phyloP scores from a whole-genome alignment of 2,113 vertebrate species.

The Cichladusa arquata region DNA sequence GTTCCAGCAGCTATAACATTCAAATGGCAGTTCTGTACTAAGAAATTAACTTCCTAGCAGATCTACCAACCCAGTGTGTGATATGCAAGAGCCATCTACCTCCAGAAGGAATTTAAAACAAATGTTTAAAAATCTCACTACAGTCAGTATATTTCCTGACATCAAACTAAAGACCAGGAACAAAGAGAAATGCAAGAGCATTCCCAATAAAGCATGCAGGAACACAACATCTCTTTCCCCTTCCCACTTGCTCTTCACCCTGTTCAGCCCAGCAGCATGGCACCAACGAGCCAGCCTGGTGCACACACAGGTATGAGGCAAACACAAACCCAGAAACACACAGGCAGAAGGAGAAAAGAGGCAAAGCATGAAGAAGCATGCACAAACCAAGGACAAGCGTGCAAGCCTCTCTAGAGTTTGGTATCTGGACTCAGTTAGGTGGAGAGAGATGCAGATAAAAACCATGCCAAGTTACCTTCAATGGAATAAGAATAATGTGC shows the following conservation, averaged over 20 bases:
- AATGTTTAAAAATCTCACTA: background rate
- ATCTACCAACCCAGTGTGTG: background rate
- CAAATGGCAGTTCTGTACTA: background rate
- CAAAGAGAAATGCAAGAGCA: slow-evolving; percentile 26
- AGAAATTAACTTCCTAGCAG: background rate
- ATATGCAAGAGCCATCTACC: background rate
- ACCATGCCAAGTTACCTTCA: slow-evolving; percentile 91
- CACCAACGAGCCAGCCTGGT: slow-evolving; percentile 40
- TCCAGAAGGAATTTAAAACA: background rate
- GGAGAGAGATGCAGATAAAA: slow-evolving; percentile 71
- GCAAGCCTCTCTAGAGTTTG: slow-evolving; percentile 38
- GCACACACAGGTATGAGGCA: background rate
- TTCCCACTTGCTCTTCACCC: background rate
- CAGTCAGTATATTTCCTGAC: background rate
- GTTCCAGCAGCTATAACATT: background rate
- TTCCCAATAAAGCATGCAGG: slow-evolving; percentile 52
- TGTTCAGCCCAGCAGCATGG: slow-evolving; percentile 45
- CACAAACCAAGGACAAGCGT: slow-evolving; percentile 63
- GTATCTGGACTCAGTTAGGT: slow-evolving; percentile 30
- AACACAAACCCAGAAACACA: background rate
- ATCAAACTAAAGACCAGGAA: background rate
- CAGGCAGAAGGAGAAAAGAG: background rate
- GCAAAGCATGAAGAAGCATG: slow-evolving; percentile 70
- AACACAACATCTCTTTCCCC: background rate
- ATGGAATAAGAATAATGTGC: slow-evolving; percentile 96